Conservation (phyloP, 2,113 vertebrate genomes). For the Columbina picui region DNA sequence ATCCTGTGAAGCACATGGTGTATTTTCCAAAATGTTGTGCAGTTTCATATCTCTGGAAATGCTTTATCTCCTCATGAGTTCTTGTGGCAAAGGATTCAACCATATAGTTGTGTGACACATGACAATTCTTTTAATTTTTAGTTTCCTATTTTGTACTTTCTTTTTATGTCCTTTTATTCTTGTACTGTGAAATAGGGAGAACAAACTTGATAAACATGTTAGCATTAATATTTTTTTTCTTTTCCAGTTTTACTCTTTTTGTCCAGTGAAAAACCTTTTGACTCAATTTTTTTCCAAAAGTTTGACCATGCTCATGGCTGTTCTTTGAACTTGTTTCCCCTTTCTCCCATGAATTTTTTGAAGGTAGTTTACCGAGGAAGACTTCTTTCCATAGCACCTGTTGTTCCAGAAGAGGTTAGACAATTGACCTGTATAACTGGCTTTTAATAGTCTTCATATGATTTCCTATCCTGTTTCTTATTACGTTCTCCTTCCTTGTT, state of each 20-base stretch:
- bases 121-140: neutral
- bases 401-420: neutral
- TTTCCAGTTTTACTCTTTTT: neutral
- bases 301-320: neutral
- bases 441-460: neutral
- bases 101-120: neutral
- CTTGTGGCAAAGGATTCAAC: neutral
- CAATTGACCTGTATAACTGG: neutral
- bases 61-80: neutral
- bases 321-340: neutral
- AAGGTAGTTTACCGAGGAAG: neutral
- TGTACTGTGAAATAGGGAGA: neutral
- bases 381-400: neutral
- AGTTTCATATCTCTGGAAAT: neutral
- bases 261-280: neutral
- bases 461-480: neutral
- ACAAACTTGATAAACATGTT: neutral
- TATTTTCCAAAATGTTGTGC: neutral
- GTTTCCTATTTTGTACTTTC: neutral
- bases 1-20: rapidly evolving
- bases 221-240: neutral
- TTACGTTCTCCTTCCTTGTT: neutral
- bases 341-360: neutral
- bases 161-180: neutral
- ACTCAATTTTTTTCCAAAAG: neutral